phyloP scores from a whole-genome alignment of 2,888 invertebrate genomes.

The Callyntrura sp. region DNA sequence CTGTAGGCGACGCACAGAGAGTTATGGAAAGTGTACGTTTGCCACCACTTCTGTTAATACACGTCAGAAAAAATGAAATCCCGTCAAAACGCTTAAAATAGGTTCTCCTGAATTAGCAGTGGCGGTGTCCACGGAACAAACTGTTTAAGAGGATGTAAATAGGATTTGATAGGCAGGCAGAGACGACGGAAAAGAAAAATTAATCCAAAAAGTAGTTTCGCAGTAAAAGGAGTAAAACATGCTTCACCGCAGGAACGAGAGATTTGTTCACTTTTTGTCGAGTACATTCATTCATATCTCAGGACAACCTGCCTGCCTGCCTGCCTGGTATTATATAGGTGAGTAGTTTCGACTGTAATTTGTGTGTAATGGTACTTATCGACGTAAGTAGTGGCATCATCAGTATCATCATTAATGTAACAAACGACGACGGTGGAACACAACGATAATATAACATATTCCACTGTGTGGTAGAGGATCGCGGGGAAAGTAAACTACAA shows the following conservation, averaged over 20 bases:
- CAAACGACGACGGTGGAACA: slow-evolving; percentile 3
- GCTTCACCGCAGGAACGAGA: not conserved
- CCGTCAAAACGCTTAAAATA: not conserved
- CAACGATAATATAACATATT: slow-evolving; percentile 17
- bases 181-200: not conserved
- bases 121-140: not conserved
- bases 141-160: slow-evolving; percentile 28
- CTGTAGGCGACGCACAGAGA: not conserved
- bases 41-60: not conserved
- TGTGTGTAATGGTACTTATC: slow-evolving; percentile 37
- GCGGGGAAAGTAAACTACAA: slow-evolving; percentile 7
- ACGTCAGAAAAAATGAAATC: slow-evolving; percentile 1
- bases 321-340: not conserved
- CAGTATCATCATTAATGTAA: slow-evolving; percentile 21
- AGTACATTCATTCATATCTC: slow-evolving; percentile 38
- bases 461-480: not conserved
- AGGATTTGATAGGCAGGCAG: not conserved
- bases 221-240: not conserved
- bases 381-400: not conserved
- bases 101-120: not conserved
- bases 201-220: slow-evolving; percentile 18
- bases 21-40: not conserved
- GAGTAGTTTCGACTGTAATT: slow-evolving; percentile 29
- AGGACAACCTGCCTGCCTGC: not conserved
- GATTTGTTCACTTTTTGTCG: slow-evolving; percentile 38